Evolutionary conservation across 2,113 vertebrate genomes (phyloP).

Genomic region (Fulmarus glacialis): DNA sequence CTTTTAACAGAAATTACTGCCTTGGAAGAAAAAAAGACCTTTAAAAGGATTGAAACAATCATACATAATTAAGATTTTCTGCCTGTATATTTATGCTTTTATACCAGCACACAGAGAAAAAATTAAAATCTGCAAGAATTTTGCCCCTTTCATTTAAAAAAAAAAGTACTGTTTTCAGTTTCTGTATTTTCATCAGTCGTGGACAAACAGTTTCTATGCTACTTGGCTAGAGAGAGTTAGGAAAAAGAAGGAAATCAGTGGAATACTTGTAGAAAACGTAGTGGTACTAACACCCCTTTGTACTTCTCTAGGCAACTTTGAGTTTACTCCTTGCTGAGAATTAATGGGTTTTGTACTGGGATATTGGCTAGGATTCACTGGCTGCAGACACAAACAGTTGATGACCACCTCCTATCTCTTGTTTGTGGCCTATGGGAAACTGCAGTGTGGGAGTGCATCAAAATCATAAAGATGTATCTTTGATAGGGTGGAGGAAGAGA

Average conservation of each 20-base stretch:
- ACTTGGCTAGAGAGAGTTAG: neutral
- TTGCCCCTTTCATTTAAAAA: neutral
- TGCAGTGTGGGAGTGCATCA: neutral
- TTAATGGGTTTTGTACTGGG: neutral
- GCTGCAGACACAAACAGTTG: neutral
- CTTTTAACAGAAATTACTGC: conserved; percentile 24
- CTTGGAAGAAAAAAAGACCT: neutral
- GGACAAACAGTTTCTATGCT: neutral
- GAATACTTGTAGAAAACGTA: neutral
- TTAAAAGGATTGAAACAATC: neutral
- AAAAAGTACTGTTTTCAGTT: neutral
- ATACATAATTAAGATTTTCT: neutral
- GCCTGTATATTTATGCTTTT: neutral
- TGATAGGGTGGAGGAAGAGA: neutral
- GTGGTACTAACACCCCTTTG: neutral
- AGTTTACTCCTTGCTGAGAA: neutral
- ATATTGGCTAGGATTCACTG: neutral
- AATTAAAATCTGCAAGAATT: neutral
- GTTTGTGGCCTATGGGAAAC: neutral
- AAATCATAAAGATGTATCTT: neutral
- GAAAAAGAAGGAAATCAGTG: neutral
- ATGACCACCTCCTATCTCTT: neutral
- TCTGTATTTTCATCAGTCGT: neutral
- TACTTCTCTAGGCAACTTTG: neutral
- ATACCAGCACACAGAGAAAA: neutral